Percentiles rank a stretch among this genome's conserved stretches.
phyloP scores from a whole-genome alignment of 2,888 invertebrate genomes.

The Emesis furor region DNA sequence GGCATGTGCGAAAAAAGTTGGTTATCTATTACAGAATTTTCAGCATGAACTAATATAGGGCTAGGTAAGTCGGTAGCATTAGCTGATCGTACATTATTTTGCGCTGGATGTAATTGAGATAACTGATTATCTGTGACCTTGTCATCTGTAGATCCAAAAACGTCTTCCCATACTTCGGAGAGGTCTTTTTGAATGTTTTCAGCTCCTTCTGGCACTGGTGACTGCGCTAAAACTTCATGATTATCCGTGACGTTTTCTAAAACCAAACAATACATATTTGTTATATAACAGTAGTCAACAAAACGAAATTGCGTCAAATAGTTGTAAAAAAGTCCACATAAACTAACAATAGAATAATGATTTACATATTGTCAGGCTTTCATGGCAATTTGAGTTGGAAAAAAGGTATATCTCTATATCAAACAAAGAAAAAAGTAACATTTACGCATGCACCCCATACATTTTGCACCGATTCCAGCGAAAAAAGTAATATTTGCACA shows the following conservation, averaged over 20 bases:
- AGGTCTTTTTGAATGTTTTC: constrained; percentile 2
- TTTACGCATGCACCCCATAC: neutral
- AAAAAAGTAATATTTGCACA: neutral
- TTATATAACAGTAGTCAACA: neutral
- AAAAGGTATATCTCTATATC: constrained; percentile 11
- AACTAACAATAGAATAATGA: neutral
- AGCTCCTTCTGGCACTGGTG: constrained; percentile 1
- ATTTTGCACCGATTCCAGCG: constrained; percentile 4
- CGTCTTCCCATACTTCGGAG: neutral
- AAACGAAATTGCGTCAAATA: neutral
- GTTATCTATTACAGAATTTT: neutral
- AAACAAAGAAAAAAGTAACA: constrained; percentile 12
- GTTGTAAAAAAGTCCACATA: neutral
- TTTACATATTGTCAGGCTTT: constrained; percentile 2
- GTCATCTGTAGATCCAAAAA: constrained; percentile 5
- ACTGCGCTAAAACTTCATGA: neutral
- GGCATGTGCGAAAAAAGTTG: neutral
- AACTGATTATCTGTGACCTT: neutral
- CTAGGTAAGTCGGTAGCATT: neutral
- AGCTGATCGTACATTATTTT: neutral
- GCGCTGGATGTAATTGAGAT: neutral
- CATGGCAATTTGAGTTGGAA: neutral
- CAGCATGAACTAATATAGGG: neutral
- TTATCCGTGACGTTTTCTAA: neutral
- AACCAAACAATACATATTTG: neutral